Evolutionary conservation across 2,888 invertebrate species (phyloP).

Genomic region (Phytoseiulus persimilis): DNA sequence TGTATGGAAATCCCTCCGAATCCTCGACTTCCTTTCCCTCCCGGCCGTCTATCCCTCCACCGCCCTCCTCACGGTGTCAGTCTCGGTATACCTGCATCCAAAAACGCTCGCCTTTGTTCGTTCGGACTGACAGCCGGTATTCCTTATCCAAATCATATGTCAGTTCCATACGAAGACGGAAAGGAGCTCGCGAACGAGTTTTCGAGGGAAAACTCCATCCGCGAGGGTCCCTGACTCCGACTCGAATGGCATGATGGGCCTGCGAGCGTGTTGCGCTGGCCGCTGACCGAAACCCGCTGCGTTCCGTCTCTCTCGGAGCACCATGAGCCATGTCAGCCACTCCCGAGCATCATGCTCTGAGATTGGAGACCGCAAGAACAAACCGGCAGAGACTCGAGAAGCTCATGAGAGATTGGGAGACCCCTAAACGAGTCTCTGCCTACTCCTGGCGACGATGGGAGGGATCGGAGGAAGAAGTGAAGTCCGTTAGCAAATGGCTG

Average conservation of each 20-base stretch:
- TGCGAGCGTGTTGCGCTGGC: too few species aligned
- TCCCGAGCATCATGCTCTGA: too few species aligned
- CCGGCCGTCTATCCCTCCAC: too few species aligned
- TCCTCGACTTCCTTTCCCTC: background rate
- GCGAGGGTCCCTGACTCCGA: background rate
- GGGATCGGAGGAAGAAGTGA: background rate
- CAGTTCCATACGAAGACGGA: background rate
- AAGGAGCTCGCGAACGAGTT: background rate
- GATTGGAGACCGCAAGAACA: too few species aligned
- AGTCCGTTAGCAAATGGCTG: background rate
- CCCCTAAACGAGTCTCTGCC: background rate
- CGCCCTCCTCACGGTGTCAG: background rate
- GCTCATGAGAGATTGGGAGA: background rate
- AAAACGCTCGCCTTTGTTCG: background rate
- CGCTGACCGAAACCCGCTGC: too few species aligned
- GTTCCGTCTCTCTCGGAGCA: too few species aligned
- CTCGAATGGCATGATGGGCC: background rate
- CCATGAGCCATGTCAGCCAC: too few species aligned
- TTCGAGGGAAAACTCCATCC: background rate
- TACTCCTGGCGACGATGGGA: background rate
- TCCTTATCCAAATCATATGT: background rate
- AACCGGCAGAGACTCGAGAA: background rate
- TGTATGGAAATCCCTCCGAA: background rate
- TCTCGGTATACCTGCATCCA: background rate
- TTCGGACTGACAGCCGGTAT: background rate